These are phyloP conservation scores for Halcyon smyrnensis DNA, from an alignment of 2,797 vertebrate genomes.

Conservation along the genomic window DNA sequence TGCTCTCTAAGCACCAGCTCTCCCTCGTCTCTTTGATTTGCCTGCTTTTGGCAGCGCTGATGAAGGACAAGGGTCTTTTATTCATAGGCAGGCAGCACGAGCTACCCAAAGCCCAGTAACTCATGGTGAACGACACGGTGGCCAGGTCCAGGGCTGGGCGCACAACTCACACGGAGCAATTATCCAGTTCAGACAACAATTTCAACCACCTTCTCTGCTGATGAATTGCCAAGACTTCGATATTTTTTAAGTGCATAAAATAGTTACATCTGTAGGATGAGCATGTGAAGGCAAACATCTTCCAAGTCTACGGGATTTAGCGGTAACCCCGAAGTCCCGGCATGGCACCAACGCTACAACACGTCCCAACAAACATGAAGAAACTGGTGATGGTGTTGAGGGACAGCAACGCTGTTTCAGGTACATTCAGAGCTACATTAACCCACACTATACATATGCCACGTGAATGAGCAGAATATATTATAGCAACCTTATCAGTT, in stretches of 20 bases:
- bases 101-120: neutral
- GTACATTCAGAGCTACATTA: neutral
- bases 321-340: rapidly evolving
- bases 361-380: neutral
- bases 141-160: neutral
- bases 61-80: neutral
- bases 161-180: neutral
- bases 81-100: neutral
- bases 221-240: neutral
- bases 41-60: neutral
- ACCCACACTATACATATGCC: rapidly evolving
- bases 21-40: neutral
- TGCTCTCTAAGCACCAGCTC: neutral
- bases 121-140: rapidly evolving
- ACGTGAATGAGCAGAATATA: neutral
- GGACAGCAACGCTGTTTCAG: neutral
- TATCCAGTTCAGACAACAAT: neutral
- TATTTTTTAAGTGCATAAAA: neutral
- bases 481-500: rapidly evolving
- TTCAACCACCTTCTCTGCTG: neutral
- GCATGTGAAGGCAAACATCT: neutral
- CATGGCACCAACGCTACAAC: rapidly evolving
- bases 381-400: neutral
- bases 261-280: neutral
- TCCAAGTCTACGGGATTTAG: neutral